Percentiles rank a stretch among this genome's conserved stretches.
Conservation (phyloP, 1,140 invertebrate species). For the Bombus confusus region DNA sequence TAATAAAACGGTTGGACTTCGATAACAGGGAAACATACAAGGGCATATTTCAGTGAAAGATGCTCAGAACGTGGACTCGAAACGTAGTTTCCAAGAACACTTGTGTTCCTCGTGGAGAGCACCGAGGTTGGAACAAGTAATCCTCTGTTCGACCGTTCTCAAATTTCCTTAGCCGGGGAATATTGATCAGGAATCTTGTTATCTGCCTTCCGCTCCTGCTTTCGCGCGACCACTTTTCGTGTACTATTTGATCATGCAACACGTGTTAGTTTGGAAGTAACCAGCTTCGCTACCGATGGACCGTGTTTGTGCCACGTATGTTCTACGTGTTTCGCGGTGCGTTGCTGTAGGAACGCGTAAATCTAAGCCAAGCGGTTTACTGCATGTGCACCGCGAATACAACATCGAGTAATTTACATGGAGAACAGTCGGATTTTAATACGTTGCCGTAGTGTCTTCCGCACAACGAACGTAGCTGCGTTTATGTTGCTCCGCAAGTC, state of each 20-base stretch:
- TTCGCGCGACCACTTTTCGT: conserved; percentile 10
- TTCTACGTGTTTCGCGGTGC: conserved; percentile 37
- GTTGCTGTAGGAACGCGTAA: conserved; percentile 30
- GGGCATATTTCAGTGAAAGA: neutral
- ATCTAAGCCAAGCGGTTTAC: conserved; percentile 16
- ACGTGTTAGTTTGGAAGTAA: conserved; percentile 40
- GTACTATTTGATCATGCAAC: conserved; percentile 39
- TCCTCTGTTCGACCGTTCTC: conserved; percentile 12
- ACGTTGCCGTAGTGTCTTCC: conserved; percentile 2
- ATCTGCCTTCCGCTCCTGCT: neutral
- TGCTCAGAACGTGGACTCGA: neutral
- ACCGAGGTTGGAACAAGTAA: neutral
- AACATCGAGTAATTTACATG: conserved; percentile 20
- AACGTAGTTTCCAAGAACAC: conserved; percentile 19
- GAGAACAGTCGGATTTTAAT: conserved; percentile 27
- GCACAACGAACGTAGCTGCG: neutral
- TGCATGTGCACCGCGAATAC: conserved; percentile 25
- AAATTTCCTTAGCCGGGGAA: conserved; percentile 14
- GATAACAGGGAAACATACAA: too few relatives aligned
- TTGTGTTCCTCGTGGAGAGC: too few relatives aligned
- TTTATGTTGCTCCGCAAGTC: neutral
- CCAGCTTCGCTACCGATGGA: neutral
- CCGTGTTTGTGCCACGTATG: conserved; percentile 22
- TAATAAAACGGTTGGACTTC: neutral
- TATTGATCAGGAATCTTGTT: conserved; percentile 29